These are phyloP conservation scores for Galendromus occidentalis DNA, from an alignment of 1,140 invertebrate species.

Conservation along the genomic window DNA sequence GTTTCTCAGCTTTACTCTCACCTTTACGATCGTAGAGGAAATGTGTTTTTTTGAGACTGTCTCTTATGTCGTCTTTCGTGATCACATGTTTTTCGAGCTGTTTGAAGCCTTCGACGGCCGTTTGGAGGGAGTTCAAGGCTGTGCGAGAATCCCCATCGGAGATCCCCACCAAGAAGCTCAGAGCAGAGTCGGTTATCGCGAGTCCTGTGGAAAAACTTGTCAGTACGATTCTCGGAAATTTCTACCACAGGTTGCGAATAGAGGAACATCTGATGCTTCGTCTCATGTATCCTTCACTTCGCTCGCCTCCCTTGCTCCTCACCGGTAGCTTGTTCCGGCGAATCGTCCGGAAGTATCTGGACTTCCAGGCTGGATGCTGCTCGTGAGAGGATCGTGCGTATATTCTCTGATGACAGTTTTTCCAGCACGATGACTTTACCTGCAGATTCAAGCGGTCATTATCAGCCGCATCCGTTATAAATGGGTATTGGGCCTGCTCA, in stretches of 20 bases:
- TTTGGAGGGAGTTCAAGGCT: slow-evolving; percentile 50
- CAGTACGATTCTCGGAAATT: no score
- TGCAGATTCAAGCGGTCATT: no score
- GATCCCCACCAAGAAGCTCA: slow-evolving; percentile 47
- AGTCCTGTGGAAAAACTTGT: not conserved
- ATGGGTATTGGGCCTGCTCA: no score
- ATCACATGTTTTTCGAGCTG: slow-evolving; percentile 10
- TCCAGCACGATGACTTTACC: slow-evolving; percentile 52
- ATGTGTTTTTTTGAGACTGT: slow-evolving; percentile 39
- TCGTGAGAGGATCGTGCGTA: slow-evolving; percentile 40
- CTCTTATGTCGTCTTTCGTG: slow-evolving; percentile 25
- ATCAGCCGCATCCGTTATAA: no score
- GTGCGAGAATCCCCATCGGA: slow-evolving; percentile 60
- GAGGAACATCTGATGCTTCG: no score
- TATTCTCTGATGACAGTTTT: slow-evolving; percentile 39
- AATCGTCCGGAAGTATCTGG: no score
- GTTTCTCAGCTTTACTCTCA: slow-evolving; percentile 13
- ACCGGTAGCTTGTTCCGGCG: no score
- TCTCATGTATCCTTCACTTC: no score
- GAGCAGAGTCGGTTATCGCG: slow-evolving; percentile 38
- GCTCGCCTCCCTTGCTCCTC: no score
- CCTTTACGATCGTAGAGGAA: slow-evolving; percentile 52
- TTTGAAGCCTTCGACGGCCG: slow-evolving; percentile 34
- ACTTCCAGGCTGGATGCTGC: slow-evolving; percentile 25
- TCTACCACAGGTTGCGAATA: no score